Evolutionary conservation across 2,888 invertebrate genomes (phyloP).

Genomic region (Orthonychiurus folsomi): DNA sequence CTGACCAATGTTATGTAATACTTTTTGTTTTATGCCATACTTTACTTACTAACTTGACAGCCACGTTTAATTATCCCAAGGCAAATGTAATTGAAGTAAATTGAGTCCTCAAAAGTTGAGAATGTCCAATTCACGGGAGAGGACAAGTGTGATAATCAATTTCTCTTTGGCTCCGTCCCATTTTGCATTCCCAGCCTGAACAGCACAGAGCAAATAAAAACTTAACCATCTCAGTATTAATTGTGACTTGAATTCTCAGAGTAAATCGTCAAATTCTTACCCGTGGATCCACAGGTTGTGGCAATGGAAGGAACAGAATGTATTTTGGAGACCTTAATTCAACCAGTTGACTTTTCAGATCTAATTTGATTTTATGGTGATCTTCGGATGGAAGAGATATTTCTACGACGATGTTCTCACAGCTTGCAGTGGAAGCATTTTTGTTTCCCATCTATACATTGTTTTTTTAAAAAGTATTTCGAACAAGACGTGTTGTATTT

Average conservation of each 20-base stretch:
- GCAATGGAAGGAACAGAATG: conserved; percentile 63
- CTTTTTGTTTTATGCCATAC: too few relatives aligned
- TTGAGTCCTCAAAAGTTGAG: conserved; percentile 51
- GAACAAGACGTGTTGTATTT: not conserved
- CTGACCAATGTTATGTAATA: too few relatives aligned
- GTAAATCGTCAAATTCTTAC: conserved; percentile 25
- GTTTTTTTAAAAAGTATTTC: not conserved
- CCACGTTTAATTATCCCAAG: too few relatives aligned
- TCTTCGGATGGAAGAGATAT: conserved; percentile 67
- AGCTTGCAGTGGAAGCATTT: conserved; percentile 67
- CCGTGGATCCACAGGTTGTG: conserved; percentile 69
- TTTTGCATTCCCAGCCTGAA: conserved; percentile 62
- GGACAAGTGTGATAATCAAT: conserved; percentile 61
- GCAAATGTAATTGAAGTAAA: too few relatives aligned
- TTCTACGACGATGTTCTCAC: conserved; percentile 75
- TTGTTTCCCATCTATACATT: conserved; percentile 64
- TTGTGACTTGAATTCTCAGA: too few relatives aligned
- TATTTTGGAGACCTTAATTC: conserved; percentile 58
- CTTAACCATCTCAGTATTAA: too few relatives aligned
- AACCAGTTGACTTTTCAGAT: conserved; percentile 53
- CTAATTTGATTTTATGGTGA: conserved; percentile 63
- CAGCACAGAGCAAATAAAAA: too few relatives aligned
- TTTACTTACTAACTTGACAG: too few relatives aligned
- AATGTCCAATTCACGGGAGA: conserved; percentile 73
- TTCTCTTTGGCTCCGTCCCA: conserved; percentile 61